Percentiles rank a stretch among this genome's conserved stretches.
Conservation (phyloP, 37 sponge, comb jelly and placozoan genomes). For the Beroe forskalii region DNA sequence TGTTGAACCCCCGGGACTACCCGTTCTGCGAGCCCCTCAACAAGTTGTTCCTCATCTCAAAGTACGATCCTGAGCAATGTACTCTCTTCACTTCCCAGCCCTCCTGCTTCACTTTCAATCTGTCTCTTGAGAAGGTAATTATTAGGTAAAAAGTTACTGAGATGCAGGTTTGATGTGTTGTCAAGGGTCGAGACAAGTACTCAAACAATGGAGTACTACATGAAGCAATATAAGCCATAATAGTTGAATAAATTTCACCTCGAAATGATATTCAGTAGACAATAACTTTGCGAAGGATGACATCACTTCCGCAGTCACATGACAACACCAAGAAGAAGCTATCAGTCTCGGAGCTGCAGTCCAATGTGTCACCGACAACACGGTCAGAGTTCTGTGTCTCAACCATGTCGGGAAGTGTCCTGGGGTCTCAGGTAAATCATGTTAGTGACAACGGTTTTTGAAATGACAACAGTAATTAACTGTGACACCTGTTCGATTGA, state of each 20-base stretch:
- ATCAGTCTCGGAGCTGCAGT: background rate
- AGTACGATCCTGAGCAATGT: background rate
- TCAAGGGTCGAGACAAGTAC: no score
- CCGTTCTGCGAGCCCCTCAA: conserved; percentile 26
- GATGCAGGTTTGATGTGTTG: no score
- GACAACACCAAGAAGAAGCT: background rate
- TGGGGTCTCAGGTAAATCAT: background rate
- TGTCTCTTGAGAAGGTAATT: background rate
- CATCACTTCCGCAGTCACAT: no score
- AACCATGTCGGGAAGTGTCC: background rate
- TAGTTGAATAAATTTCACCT: no score
- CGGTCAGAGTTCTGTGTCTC: conserved; percentile 28
- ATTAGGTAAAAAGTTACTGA: no score
- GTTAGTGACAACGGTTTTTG: no score
- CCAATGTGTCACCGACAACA: background rate
- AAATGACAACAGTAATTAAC: no score
- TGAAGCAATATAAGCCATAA: no score
- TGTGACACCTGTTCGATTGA: no score
- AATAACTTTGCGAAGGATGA: no score
- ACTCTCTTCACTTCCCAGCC: background rate
- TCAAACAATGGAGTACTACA: no score
- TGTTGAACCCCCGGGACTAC: conserved; percentile 46
- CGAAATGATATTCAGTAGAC: no score
- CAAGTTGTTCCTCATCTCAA: conserved; percentile 28
- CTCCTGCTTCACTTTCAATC: background rate